phyloP scores from a whole-genome alignment of 2,113 vertebrate species.

The Raja brachyura region DNA sequence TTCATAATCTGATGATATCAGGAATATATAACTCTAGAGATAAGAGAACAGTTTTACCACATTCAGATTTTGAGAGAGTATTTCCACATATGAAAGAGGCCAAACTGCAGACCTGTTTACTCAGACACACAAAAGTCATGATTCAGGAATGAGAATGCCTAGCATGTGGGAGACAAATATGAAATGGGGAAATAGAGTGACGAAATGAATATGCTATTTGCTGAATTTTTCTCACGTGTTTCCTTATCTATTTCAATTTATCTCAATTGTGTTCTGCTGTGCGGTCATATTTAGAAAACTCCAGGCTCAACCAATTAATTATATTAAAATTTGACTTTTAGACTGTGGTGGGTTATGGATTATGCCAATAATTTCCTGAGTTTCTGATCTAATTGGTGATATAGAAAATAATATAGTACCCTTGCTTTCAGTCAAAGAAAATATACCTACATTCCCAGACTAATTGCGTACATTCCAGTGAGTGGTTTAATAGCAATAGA shows the following conservation, averaged over 20 bases:
- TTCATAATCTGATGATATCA: slow-evolving; percentile 92
- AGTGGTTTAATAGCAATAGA: background rate
- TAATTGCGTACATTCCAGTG: background rate
- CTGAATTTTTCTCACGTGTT: background rate
- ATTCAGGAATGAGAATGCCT: background rate
- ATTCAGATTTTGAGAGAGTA: background rate
- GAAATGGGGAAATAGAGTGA: background rate
- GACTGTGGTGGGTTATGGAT: background rate
- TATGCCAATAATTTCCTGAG: background rate
- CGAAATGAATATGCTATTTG: background rate
- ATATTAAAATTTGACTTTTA: background rate
- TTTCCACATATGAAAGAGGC: background rate
- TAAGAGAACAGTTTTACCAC: slow-evolving; percentile 12
- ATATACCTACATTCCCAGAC: background rate
- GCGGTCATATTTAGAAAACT: background rate
- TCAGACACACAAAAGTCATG: background rate
- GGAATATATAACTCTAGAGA: slow-evolving; percentile 80
- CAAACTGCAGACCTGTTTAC: background rate
- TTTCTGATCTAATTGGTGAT: background rate
- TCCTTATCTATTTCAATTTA: background rate
- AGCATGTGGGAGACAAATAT: background rate
- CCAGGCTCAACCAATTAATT: background rate
- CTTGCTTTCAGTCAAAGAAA: background rate
- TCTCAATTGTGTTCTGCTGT: background rate
- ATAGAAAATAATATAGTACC: background rate